Evolutionary conservation across 2,113 vertebrate genomes (phyloP).

Genomic region (Phasianus colchicus): DNA sequence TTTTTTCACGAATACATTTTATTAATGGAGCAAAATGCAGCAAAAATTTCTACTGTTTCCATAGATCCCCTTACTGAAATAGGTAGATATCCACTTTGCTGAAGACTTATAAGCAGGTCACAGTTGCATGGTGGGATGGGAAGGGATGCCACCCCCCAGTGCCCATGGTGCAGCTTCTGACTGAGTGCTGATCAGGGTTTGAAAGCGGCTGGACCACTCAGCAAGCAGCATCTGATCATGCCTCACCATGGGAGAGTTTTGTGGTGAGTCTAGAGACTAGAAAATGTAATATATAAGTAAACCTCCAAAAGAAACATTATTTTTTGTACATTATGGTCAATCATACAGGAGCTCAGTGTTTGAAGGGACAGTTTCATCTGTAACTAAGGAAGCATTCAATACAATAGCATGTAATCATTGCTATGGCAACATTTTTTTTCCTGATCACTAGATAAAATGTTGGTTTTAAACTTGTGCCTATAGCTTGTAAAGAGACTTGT

Average conservation of each 20-base stretch:
- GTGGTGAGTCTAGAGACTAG: neutral
- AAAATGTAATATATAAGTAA: neutral
- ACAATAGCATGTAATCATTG: neutral
- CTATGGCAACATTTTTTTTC: constrained; percentile 40
- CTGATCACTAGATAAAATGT: neutral
- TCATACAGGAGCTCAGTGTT: neutral
- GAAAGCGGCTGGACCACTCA: neutral
- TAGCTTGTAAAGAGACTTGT: constrained; percentile 19
- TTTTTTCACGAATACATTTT: neutral
- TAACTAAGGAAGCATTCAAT: neutral
- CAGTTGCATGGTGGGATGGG: rapidly evolving
- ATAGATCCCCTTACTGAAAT: rapidly evolving
- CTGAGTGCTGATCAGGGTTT: neutral
- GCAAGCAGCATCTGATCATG: neutral
- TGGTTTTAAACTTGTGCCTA: neutral
- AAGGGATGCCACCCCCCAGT: too few species aligned
- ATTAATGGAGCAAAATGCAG: too few species aligned
- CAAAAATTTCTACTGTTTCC: neutral
- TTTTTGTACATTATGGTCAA: rapidly evolving
- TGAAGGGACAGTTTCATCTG: neutral
- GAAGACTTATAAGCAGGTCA: rapidly evolving
- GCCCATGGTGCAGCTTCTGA: neutral
- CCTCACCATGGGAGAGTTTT: neutral
- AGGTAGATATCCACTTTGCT: neutral
- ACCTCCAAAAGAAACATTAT: neutral